Evolutionary conservation across 1,140 invertebrate genomes (phyloP), one percentile per base, ranked within the genome.

Genomic region (Tetragonula clypearis): DNA sequence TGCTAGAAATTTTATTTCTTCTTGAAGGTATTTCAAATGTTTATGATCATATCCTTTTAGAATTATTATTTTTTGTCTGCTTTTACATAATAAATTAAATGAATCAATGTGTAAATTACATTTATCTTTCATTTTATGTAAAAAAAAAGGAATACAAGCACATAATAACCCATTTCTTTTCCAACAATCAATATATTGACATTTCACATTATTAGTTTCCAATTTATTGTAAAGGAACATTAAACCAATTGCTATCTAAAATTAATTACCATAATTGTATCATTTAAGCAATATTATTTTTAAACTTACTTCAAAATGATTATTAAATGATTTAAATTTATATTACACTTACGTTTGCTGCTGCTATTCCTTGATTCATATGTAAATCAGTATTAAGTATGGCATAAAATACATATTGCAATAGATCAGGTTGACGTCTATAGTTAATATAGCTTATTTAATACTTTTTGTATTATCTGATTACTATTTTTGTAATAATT

Each of bases 401-500:
- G 12, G 87, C 90, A 80, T 92, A 93, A 82, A 93, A 91, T 5
- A 88, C 41, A 71, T 90, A 93, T 73, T 89, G 73, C n/a, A 65
- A 30, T 9, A 75, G 35, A 26, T 14, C 58, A 62, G 4, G 1
- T 26, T 15, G n/a, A 53, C 62, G 26, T 6, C 58, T 21, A 26
- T 0, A n/a, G 71, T 0, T 26, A 4, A 17, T 8, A 75, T 19
- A 14, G 65, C 26, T 23, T 53, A 19, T 26, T 85, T 65, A 23
- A 41, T 35, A 23, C 15, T 66, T 74, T 49, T 74, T 53, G 82
- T 49, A 56, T 78, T 53, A 26, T 62, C 75, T 75, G 65, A 21
- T 41, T 78, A 53, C 4, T 23, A 17, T 72, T 68, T 69, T 69
- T 84, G 49, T 58, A 74, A 81, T 30, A 19, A 49, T 79, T 30